Base-by-base conservation (phyloP, 2,888 invertebrate species). In the Pristionchus japonicus region DNA sequence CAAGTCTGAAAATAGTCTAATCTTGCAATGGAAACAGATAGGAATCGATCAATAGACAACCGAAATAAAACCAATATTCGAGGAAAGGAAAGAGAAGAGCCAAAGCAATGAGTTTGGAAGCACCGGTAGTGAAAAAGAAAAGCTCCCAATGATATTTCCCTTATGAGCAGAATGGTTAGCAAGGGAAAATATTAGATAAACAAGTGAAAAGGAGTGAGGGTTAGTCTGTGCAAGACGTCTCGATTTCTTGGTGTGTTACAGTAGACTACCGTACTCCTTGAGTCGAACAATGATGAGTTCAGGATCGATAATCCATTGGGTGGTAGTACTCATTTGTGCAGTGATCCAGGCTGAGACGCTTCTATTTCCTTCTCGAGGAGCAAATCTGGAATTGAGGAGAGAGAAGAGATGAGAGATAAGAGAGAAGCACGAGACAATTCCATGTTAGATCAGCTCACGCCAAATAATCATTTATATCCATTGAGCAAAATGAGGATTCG, bases 351-450 rank as follows among this genome's bases (percentile, higher is more conserved):
- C 70, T 31, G 70, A 31, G 34, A 70, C 70, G 70, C 70, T 37
- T 37, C 70, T 31, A 31, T 37, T 37, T n/a, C 37, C 27, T 17
- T 37, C 70, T 70, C 34, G 70, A 70, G 70, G 70, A 11, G 70
- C 70, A 70, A 70, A 70, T 70, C 70, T 70, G 70, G 70, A 70
- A 70, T n/a, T 70, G 37, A 70, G 6, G 70, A 70, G 70, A 70
- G 31, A 37, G 70, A 34, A 52, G 70, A 34, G 70, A 34, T 17
- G 37, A n/a, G n/a, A n/a, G n/a, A n/a, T n/a, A 23, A 27, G 23
- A 23, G 64, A 27, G 20, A 20, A 57, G 37, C 70, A 70, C 17
- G 31, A 17, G 9, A 3, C 34, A 70, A n/a, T 70, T 70, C 37
- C 70, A 70, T 37, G 70, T 70, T 70, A 70, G 31, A 37, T 70